Conservation (phyloP, 2,797 vertebrate genomes). For the Oophaga sylvatica region DNA sequence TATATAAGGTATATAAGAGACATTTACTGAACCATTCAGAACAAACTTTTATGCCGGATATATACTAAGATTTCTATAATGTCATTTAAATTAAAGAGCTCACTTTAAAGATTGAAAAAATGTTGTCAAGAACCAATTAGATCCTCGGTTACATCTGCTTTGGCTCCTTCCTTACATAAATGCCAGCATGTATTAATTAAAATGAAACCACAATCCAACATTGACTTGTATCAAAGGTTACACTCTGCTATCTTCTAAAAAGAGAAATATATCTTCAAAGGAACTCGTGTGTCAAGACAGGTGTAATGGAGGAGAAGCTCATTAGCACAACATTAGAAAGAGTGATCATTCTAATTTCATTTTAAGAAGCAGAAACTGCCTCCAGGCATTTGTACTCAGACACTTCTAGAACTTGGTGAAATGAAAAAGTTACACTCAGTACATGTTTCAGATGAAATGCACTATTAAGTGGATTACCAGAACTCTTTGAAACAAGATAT, state of each 20-base stretch:
- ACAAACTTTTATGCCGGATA: not conserved
- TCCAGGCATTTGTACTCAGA: constrained; percentile 15
- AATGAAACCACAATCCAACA: constrained; percentile 7
- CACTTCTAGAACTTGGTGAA: constrained; percentile 29
- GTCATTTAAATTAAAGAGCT: not conserved
- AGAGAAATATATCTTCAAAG: constrained; percentile 10
- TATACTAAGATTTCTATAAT: not conserved
- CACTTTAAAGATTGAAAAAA: not conserved
- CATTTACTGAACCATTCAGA: not conserved
- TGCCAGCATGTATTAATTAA: constrained; percentile 64
- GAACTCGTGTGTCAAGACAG: constrained; percentile 27
- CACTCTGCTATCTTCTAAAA: constrained; percentile 18
- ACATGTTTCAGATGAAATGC: constrained; percentile 32
- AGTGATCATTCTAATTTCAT: constrained; percentile 54
- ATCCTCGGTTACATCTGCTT: not conserved
- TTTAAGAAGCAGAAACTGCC: constrained; percentile 41
- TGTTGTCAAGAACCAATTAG: not conserved
- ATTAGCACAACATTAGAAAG: constrained; percentile 54
- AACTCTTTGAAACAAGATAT: constrained; percentile 2
- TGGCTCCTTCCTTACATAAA: not conserved
- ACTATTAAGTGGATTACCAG: constrained; percentile 4
- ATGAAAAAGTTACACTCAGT: constrained; percentile 33
- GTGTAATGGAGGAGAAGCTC: constrained; percentile 53
- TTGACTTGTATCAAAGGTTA: constrained; percentile 19
- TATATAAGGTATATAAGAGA: not conserved